Base-by-base conservation (phyloP, 1,140 invertebrate genomes). In the Spodoptera litura region DNA sequence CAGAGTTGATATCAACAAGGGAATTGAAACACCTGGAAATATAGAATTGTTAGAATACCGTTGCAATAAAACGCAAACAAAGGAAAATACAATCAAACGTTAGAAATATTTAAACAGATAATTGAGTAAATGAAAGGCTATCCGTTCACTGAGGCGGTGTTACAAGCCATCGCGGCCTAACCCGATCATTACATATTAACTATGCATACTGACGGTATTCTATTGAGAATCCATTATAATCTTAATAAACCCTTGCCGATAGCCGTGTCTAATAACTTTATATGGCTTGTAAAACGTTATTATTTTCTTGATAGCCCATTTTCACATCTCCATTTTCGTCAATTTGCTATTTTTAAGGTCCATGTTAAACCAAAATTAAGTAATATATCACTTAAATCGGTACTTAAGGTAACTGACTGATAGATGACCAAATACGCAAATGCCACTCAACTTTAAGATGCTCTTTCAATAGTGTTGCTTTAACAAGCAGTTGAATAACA, bases 101-200 rank as follows among this genome's bases (percentile, higher is more conserved):
- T 56, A 55, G 68, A 56, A 71, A 71, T 71, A 55, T 56, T 71
- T 56, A 71, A 71, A 35, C 25, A 56, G 52, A 12, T 71, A 71
- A 71, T 71, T 35, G 68, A 31, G 10, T 35, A 56, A 71, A 71
- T 71, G 51, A 70, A 71, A 71, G 68, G 68, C 68, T 71, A 56
- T 71, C 68, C 68, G 68, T 71, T 66, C 64, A 52, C 6, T 51
- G 20, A 56, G 68, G 68, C 68, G 68, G 53, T 51, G 38, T 31
- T 71, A 56, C 53, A 56, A 56, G 68, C 68, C 20, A 20, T n/a
- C 66, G 44, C 61, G 35, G 38, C n/a, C 61, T 20, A 35, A 55
- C 9, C 68, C 68, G 31, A 71, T 71, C 68, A 71, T 71, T 71
- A 71, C 15, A 70, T 12, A 70, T 71, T 71, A 71, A 27, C 52